phyloP scores from a whole-genome alignment of 2,797 vertebrate species.

The Pangasius djambal region DNA sequence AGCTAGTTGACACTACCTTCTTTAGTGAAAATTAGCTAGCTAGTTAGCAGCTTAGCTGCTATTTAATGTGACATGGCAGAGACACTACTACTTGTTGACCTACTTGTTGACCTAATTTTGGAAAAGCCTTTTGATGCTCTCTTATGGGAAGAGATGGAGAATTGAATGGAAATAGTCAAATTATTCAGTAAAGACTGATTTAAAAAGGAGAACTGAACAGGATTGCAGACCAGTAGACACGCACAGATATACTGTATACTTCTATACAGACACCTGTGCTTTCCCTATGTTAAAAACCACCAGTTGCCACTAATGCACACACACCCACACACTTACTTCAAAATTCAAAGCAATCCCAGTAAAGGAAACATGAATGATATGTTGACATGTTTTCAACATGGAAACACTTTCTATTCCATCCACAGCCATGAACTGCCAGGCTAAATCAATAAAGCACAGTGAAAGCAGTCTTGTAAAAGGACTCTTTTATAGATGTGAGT shows the following conservation, averaged over 20 bases:
- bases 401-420: background rate
- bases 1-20: too few relatives aligned
- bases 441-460: background rate
- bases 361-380: background rate
- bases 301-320: background rate
- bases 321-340: background rate
- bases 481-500: background rate
- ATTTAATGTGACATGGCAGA: too few relatives aligned
- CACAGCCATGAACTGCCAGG: background rate
- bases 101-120: too few relatives aligned
- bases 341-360: background rate
- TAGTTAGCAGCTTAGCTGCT: too few relatives aligned
- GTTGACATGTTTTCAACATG: background rate
- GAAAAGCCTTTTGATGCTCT: too few relatives aligned
- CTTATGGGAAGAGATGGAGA: too few relatives aligned
- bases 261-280: background rate
- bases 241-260: background rate
- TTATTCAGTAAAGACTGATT: too few relatives aligned
- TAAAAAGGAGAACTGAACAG: background rate
- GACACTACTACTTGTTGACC: too few relatives aligned
- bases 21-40: background rate
- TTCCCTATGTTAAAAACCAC: background rate
- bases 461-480: background rate
- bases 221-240: background rate
- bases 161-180: too few relatives aligned